Conservation (phyloP, 2,888 invertebrate species). For the Drosophila crucigera region DNA sequence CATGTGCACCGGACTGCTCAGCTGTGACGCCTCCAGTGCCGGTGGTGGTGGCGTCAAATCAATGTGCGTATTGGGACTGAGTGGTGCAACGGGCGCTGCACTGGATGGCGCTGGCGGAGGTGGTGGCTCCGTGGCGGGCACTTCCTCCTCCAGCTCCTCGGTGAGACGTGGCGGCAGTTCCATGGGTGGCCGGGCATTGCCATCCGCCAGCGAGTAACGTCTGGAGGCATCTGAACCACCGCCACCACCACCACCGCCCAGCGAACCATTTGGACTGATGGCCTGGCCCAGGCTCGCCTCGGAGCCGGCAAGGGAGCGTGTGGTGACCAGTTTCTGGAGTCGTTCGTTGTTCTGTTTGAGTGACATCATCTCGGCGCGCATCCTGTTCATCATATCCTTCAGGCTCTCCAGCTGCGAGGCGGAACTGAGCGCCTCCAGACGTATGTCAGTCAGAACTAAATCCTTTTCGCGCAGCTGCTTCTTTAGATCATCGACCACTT, state of each 20-base stretch:
- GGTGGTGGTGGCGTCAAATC: slow-evolving; percentile 85
- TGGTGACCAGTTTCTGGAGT: slow-evolving; percentile 93
- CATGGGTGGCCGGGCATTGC: slow-evolving; percentile 85
- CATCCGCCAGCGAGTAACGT: slow-evolving; percentile 88
- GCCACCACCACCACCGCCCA: slow-evolving; percentile 81
- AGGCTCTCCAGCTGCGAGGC: slow-evolving; percentile 98
- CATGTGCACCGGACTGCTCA: slow-evolving; percentile 83
- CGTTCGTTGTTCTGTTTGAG: slow-evolving; percentile 98
- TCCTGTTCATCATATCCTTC: slow-evolving; percentile 98
- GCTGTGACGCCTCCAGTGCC: slow-evolving; percentile 79
- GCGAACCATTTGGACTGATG: slow-evolving; percentile 84
- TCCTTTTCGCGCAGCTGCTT: slow-evolving; percentile 98
- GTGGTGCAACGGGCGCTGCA: slow-evolving; percentile 56
- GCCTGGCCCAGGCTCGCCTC: slow-evolving; percentile 87
- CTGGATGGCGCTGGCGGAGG: slow-evolving; percentile 79
- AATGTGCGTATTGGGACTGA: slow-evolving; percentile 84
- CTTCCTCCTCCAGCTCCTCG: slow-evolving; percentile 85
- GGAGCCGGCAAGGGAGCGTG: slow-evolving; percentile 88
- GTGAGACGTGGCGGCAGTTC: slow-evolving; percentile 84
- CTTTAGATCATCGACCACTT: slow-evolving; percentile 92
- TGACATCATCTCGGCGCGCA: slow-evolving; percentile 97
- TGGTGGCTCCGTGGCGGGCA: slow-evolving; percentile 85
- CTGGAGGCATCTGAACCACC: slow-evolving; percentile 86
- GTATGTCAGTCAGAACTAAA: slow-evolving; percentile 97
- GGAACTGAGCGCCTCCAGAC: slow-evolving; percentile 97